Evolutionary conservation across 2,888 invertebrate species (phyloP).

Genomic region (Exephanes ischioxanthus): DNA sequence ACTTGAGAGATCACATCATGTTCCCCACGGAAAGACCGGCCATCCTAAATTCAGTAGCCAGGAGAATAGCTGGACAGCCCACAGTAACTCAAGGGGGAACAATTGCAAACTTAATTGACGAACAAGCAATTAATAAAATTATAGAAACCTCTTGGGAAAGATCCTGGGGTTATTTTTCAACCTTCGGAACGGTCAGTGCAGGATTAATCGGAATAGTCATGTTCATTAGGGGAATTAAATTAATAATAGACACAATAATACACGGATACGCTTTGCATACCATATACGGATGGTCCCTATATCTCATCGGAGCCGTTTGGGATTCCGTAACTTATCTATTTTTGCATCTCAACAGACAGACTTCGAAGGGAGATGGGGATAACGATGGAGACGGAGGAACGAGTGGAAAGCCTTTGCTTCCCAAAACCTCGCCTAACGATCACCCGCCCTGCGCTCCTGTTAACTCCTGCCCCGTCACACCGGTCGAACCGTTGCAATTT

Average conservation of each 20-base stretch:
- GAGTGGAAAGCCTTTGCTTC: not conserved
- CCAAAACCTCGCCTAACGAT: not conserved
- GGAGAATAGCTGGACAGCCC: conserved; percentile 20
- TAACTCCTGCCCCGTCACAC: not conserved
- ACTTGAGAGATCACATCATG: conserved; percentile 40
- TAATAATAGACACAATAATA: conserved; percentile 35
- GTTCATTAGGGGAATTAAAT: conserved; percentile 32
- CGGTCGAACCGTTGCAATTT: not conserved
- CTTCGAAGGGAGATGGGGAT: too few species aligned
- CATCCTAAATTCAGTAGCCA: conserved; percentile 34
- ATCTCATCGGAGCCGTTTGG: too few species aligned
- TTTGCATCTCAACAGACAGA: too few species aligned
- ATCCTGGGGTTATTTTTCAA: conserved; percentile 44
- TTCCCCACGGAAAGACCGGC: conserved; percentile 43
- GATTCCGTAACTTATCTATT: too few species aligned
- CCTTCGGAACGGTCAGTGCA: conserved; percentile 53
- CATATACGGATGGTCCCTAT: too few species aligned
- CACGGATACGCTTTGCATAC: conserved; percentile 54
- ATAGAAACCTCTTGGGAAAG: not conserved
- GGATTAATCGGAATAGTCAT: conserved; percentile 46
- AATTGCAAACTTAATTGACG: conserved; percentile 25
- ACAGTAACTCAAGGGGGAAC: conserved; percentile 19
- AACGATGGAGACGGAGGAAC: too few species aligned
- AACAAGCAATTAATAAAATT: conserved; percentile 31
- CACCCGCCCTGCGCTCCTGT: not conserved